Conservation (phyloP, 2,113 vertebrate species). For the Delphinapterus leucas region DNA sequence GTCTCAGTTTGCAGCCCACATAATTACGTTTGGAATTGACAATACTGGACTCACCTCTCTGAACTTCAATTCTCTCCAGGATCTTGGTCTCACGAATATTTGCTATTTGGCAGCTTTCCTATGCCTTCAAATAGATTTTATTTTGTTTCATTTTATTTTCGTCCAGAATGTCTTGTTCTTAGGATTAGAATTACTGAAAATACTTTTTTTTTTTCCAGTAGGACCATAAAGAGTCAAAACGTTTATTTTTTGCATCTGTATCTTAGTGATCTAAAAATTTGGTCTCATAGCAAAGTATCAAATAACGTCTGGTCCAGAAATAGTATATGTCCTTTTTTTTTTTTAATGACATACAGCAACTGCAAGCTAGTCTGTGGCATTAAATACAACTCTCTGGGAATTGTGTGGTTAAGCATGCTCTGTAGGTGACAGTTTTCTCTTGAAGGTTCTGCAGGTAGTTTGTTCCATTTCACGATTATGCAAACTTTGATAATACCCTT, state of each 20-base stretch:
- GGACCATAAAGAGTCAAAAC: conserved; percentile 6
- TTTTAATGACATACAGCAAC: background rate
- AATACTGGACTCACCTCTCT: background rate
- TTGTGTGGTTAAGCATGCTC: background rate
- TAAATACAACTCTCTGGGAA: background rate
- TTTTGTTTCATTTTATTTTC: conserved; percentile 53
- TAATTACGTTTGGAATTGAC: background rate
- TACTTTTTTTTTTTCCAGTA: background rate
- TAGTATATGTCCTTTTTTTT: background rate
- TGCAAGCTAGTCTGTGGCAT: background rate
- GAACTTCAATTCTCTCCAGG: background rate
- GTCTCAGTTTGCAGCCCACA: background rate
- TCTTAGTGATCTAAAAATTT: conserved; percentile 28
- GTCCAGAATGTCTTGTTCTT: background rate
- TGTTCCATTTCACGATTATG: background rate
- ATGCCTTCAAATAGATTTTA: conserved; percentile 50
- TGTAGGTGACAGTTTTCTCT: background rate
- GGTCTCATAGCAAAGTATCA: background rate
- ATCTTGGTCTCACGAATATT: background rate
- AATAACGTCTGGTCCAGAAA: background rate
- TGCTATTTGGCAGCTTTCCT: conserved; percentile 29
- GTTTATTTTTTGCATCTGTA: conserved; percentile 19
- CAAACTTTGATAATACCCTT: background rate
- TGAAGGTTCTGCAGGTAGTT: background rate
- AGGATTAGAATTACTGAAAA: conserved; percentile 30